Conservation (phyloP, 2,888 invertebrate genomes). For the Zele albiditarsus region DNA sequence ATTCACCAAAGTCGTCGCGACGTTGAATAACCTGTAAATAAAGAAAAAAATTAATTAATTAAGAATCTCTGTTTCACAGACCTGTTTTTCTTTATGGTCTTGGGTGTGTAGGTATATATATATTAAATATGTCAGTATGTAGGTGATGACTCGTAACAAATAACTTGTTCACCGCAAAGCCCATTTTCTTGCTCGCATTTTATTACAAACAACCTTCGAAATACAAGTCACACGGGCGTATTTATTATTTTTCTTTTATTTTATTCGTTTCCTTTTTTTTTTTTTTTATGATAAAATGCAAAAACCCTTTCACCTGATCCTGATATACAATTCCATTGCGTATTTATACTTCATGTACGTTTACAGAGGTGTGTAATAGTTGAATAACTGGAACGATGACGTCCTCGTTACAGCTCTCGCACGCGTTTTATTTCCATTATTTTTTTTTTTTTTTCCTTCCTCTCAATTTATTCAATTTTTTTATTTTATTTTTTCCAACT, state of each 20-base stretch:
- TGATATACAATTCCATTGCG: conserved; percentile 27
- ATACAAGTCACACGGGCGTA: conserved; percentile 22
- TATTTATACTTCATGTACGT: conserved; percentile 4
- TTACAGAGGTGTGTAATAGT: neutral
- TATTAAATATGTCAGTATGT: neutral
- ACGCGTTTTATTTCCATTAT: neutral
- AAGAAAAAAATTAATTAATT: conserved; percentile 25
- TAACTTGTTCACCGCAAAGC: conserved; percentile 24
- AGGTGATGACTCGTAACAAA: conserved; percentile 29
- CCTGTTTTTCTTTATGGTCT: neutral
- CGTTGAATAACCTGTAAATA: conserved; percentile 87
- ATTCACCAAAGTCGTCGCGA: conserved; percentile 89
- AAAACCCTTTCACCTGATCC: conserved; percentile 40
- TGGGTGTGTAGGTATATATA: neutral
- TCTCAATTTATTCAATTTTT: too few species aligned
- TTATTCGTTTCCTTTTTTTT: neutral
- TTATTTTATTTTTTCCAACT: neutral
- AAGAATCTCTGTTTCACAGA: neutral
- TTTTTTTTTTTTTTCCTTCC: neutral
- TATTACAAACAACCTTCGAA: conserved; percentile 40
- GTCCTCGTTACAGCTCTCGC: conserved; percentile 1
- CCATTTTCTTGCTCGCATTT: conserved; percentile 32
- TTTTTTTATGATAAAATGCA: conserved; percentile 35
- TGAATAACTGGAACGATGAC: conserved; percentile 30
- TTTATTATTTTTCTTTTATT: neutral